Conservation (phyloP, 2,797 vertebrate species). For the Sebastes minor region DNA sequence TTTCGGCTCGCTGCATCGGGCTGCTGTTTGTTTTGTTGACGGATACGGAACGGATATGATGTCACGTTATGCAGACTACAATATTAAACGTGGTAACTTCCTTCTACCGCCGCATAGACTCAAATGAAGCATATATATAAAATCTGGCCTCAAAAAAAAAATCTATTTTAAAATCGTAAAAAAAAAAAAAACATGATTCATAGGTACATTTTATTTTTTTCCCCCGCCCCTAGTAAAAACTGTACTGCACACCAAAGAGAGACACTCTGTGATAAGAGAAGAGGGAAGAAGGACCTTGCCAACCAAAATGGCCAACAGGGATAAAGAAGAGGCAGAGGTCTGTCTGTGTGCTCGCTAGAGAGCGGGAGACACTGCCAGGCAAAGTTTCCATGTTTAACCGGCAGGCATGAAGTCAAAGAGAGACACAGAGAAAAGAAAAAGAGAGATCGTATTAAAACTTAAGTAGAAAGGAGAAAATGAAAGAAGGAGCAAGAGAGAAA, state of each 20-base stretch:
- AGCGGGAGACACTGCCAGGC: constrained; percentile 47
- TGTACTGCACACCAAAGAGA: neutral
- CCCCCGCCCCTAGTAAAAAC: neutral
- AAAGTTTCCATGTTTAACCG: constrained; percentile 71
- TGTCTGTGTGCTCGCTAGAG: constrained; percentile 34
- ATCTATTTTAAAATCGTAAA: neutral
- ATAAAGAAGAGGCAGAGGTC: constrained; percentile 50
- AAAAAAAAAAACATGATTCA: neutral
- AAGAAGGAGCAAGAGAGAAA: neutral
- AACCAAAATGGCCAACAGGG: constrained; percentile 55
- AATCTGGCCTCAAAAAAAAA: neutral
- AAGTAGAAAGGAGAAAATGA: constrained; percentile 8
- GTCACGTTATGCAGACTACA: neutral
- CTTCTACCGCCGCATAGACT: too few species aligned
- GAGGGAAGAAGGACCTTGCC: constrained; percentile 6
- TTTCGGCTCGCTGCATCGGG: too few species aligned
- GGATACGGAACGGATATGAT: too few species aligned
- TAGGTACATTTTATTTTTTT: neutral
- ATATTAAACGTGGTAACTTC: too few species aligned
- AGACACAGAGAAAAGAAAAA: neutral
- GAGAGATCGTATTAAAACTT: constrained; percentile 10
- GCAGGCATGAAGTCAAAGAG: constrained; percentile 51
- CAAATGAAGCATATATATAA: neutral
- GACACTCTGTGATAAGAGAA: constrained; percentile 4
- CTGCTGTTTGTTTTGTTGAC: too few species aligned